Evolutionary conservation across 2,888 invertebrate species (phyloP).

Genomic region (Acronicta aceris): DNA sequence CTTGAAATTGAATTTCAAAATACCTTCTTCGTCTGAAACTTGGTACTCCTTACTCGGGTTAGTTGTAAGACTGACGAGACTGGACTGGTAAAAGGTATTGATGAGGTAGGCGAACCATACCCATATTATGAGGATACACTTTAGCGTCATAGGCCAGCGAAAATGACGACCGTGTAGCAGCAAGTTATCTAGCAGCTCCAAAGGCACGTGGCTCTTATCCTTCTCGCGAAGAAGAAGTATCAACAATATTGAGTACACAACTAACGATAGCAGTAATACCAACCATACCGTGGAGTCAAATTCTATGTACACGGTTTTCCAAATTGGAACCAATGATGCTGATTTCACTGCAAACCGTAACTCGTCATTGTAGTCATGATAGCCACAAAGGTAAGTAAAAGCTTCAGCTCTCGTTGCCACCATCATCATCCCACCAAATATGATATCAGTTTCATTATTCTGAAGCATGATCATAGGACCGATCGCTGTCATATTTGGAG

Average conservation of each 20-base stretch:
- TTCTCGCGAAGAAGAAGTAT: slow-evolving; percentile 43
- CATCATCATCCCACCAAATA: slow-evolving; percentile 55
- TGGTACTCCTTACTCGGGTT: slow-evolving; percentile 66
- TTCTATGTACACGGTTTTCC: slow-evolving; percentile 65
- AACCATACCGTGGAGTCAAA: slow-evolving; percentile 66
- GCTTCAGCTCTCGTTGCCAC: slow-evolving; percentile 34
- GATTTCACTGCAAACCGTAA: slow-evolving; percentile 61
- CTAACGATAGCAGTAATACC: slow-evolving; percentile 53
- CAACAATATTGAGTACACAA: slow-evolving; percentile 58
- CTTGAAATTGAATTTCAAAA: slow-evolving; percentile 56
- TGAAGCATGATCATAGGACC: slow-evolving; percentile 53
- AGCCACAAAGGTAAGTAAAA: slow-evolving; percentile 62
- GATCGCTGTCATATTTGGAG: slow-evolving; percentile 39
- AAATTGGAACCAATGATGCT: slow-evolving; percentile 52
- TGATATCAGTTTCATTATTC: slow-evolving; percentile 53
- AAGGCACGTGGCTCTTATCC: slow-evolving; percentile 56
- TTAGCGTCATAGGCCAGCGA: slow-evolving; percentile 42
- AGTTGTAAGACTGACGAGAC: slow-evolving; percentile 65
- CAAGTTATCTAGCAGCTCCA: slow-evolving; percentile 63
- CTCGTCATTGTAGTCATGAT: slow-evolving; percentile 63
- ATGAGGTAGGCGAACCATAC: slow-evolving; percentile 67
- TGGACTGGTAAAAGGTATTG: slow-evolving; percentile 66
- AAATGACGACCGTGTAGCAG: slow-evolving; percentile 59
- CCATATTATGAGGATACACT: slow-evolving; percentile 63
- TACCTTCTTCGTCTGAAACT: slow-evolving; percentile 62